Evolutionary conservation across 2,797 vertebrate genomes (phyloP).

Genomic region (Crax fasciolata): DNA sequence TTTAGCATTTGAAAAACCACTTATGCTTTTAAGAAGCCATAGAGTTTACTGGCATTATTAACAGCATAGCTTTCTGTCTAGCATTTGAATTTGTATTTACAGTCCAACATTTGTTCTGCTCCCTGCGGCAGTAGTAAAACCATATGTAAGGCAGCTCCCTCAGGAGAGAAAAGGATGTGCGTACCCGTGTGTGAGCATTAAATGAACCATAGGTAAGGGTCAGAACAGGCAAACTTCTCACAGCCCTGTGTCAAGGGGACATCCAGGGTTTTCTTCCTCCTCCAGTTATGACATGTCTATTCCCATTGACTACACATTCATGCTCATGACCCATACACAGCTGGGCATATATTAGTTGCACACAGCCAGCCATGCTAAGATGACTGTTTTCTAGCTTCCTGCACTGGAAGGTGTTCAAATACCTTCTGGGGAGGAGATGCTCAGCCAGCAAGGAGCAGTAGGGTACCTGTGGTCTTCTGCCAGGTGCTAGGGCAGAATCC

Average conservation of each 20-base stretch:
- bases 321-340: neutral
- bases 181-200: accelerated
- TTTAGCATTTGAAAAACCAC: neutral
- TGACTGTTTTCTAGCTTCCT: neutral
- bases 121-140: neutral
- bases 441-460: neutral
- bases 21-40: neutral
- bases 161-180: neutral
- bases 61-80: neutral
- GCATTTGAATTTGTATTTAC: constrained; percentile 35
- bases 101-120: neutral
- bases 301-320: neutral
- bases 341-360: neutral
- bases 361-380: accelerated
- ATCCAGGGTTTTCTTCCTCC: neutral
- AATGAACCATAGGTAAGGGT: neutral
- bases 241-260: no score
- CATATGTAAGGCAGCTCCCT: neutral
- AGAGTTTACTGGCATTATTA: neutral
- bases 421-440: neutral
- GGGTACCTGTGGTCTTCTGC: neutral
- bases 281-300: neutral
- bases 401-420: neutral
- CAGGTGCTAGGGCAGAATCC: neutral
- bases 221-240: neutral